Evolutionary conservation across 2,797 vertebrate genomes (phyloP).

Genomic region (Phalanger gymnotis): DNA sequence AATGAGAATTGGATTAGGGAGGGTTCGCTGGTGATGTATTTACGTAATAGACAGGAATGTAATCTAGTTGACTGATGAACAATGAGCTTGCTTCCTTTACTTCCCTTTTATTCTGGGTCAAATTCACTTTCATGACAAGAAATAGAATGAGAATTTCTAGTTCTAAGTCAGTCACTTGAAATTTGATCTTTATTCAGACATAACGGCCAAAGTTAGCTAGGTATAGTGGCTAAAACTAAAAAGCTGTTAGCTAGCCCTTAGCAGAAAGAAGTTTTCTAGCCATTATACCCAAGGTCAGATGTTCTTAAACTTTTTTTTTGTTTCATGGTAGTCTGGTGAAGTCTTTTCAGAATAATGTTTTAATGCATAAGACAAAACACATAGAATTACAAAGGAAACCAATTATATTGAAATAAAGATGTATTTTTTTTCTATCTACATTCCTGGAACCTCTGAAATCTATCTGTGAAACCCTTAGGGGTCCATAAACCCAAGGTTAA

Average conservation of each 20-base stretch:
- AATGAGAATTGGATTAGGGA: background rate
- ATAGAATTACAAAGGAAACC: background rate
- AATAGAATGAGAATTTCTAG: background rate
- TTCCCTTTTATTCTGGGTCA: background rate
- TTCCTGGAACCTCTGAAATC: background rate
- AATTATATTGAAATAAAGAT: background rate
- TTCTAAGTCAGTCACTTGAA: background rate
- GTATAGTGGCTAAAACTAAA: background rate
- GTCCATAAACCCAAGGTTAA: background rate
- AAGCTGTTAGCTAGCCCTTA: background rate
- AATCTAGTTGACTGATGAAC: background rate
- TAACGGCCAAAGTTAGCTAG: background rate
- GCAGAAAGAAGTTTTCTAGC: background rate
- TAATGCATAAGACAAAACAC: background rate
- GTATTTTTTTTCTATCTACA: background rate
- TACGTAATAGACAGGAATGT: background rate
- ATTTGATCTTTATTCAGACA: background rate
- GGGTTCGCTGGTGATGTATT: background rate
- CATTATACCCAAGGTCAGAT: background rate
- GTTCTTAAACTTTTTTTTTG: background rate
- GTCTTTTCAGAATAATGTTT: background rate
- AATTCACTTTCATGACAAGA: background rate
- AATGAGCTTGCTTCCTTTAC: background rate
- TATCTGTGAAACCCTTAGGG: background rate
- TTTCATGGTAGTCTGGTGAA: background rate